Evolutionary conservation across 2,113 vertebrate species (phyloP), one percentile per base, ranked within the genome.

Genomic region (Sinosuthora webbiana): DNA sequence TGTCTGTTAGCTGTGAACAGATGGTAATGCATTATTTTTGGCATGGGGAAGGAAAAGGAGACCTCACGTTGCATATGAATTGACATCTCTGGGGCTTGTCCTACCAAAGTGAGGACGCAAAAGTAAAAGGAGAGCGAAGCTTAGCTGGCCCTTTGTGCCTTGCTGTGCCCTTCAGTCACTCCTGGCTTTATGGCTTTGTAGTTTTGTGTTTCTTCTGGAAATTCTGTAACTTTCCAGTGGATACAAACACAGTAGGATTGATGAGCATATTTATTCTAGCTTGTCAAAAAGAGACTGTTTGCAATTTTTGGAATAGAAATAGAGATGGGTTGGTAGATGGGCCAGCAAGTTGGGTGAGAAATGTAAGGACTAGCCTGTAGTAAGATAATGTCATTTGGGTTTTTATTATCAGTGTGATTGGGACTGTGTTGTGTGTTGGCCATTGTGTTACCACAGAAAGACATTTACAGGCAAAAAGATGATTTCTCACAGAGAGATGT

Each of bases 61-160:
- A 97, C 83, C 81, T 96, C 80, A 67, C 53, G 4, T 95, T 95
- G 91, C 94, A 92, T 96, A 81, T 92, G 92, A 97, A 96, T 95
- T 94, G 88, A 44, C 25, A n/a, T 96, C 92, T 86, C 92, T 31
- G 23, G 88, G 88, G 56, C 74, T 41, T 82, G 41, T 83, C 74
- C 78, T 90, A 49, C 70, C 33, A 20, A 92, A 89, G 92, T 9
- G 69, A 91, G 55, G 67, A 73, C 53, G 77, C 33, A 17, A 44
- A 87, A 87, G 60, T 87, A 24, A 83, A 86, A 53, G 49, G 73
- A 73, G 47, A 87, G 67, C 18, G 3, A 81, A 67, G 56, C 35
- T 67, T n/a, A 37, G 19, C 59, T 80, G 39, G 42, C 18, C 14
- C 59, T 93, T 92, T 27, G 3, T 76, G 60, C 27, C 7, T 16